Conservation (phyloP, 2,797 vertebrate species). For the Peromyscus attwateri region DNA sequence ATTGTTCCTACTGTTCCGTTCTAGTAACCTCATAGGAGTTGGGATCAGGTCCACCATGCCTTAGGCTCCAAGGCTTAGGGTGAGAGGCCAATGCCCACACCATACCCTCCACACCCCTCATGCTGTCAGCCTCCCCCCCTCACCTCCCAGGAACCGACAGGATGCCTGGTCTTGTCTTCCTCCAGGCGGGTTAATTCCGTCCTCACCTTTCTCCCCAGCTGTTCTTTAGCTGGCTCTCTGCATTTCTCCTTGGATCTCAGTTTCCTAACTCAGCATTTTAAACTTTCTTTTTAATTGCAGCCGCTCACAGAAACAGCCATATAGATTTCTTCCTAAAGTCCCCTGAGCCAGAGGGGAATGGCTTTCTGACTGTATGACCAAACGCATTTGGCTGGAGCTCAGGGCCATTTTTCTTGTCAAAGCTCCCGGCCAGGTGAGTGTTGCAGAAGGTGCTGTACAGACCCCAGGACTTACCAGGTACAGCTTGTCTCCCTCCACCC, state of each 20-base stretch:
- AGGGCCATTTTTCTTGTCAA: constrained; percentile 52
- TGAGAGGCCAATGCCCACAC: background rate
- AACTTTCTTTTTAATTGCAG: constrained; percentile 63
- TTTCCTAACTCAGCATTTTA: constrained; percentile 75
- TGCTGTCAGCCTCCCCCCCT: background rate
- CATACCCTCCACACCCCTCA: background rate
- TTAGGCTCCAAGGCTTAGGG: background rate
- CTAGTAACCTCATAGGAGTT: constrained; percentile 1
- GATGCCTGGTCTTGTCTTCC: background rate
- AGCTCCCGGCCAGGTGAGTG: background rate
- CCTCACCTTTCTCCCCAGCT: constrained; percentile 67
- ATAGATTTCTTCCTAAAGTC: constrained; percentile 68
- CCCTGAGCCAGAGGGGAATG: constrained; percentile 67
- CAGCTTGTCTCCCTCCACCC: constrained; percentile 95
- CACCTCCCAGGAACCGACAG: background rate
- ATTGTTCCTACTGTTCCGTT: background rate
- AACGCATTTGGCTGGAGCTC: constrained; percentile 30
- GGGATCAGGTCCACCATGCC: background rate
- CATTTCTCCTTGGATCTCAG: constrained; percentile 63
- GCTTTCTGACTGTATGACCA: constrained; percentile 70
- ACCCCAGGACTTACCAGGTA: constrained; percentile 91
- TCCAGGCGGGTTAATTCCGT: background rate
- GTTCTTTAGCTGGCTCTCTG: constrained; percentile 40
- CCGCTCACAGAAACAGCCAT: constrained; percentile 57
- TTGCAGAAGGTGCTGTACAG: background rate